Conservation (phyloP, 2,797 vertebrate species). For the Parauchenoglanis punctatus region DNA sequence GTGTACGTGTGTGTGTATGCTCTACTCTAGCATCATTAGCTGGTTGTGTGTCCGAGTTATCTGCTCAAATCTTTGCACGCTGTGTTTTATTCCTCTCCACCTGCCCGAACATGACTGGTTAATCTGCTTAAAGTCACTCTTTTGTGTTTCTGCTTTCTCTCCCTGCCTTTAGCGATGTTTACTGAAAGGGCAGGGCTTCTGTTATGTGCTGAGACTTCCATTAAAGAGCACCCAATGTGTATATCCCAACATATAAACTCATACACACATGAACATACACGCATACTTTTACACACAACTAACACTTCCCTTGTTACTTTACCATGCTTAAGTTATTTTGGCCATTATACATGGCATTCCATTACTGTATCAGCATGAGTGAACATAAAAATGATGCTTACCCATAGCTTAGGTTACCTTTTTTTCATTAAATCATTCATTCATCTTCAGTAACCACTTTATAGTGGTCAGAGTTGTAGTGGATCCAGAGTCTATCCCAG, state of each 20-base stretch:
- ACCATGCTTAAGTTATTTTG: not conserved
- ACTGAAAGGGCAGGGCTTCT: not conserved
- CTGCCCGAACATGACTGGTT: slow-evolving; percentile 19
- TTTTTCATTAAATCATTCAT: not conserved
- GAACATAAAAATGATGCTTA: not conserved
- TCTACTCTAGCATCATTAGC: not conserved
- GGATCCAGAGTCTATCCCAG: not conserved
- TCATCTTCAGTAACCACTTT: not conserved
- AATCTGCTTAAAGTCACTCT: slow-evolving; percentile 15
- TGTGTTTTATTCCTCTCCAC: slow-evolving; percentile 8
- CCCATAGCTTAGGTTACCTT: not conserved
- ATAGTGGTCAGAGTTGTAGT: not conserved
- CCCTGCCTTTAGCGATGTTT: slow-evolving; percentile 1
- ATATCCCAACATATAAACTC: slow-evolving; percentile 12
- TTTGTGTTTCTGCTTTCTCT: slow-evolving; percentile 18
- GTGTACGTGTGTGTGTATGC: not conserved
- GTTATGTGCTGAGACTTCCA: not conserved
- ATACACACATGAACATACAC: not conserved
- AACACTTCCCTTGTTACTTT: not conserved
- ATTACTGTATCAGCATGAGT: not conserved
- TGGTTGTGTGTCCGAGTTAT: not conserved
- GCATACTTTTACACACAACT: not conserved
- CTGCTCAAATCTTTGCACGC: slow-evolving; percentile 1
- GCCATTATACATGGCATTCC: not conserved
- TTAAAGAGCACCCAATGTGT: not conserved